These are phyloP conservation scores for Paratrypauchen microcephalus DNA, from an alignment of 2,797 vertebrate species.

Conservation along the genomic window DNA sequence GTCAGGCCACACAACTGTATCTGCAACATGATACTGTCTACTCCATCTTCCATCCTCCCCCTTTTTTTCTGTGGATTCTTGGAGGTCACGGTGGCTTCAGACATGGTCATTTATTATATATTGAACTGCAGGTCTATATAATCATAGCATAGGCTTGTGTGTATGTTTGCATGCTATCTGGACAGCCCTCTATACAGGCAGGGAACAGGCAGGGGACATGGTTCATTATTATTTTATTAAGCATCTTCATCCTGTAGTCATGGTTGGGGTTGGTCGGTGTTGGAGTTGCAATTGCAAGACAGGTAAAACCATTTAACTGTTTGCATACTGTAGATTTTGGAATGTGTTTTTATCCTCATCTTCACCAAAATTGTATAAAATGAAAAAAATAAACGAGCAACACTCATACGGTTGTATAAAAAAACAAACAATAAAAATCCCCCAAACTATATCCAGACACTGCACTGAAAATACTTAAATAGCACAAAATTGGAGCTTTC, in stretches of 20 bases:
- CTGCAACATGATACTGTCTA: constrained; percentile 40
- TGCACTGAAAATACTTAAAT: neutral
- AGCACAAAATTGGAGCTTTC: neutral
- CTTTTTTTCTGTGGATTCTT: constrained; percentile 21
- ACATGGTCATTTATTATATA: constrained; percentile 31
- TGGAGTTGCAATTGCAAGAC: constrained; percentile 1
- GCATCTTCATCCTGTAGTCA: constrained; percentile 28
- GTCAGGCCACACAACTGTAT: constrained; percentile 17
- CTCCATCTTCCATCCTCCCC: constrained; percentile 9
- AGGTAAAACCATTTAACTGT: neutral
- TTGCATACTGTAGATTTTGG: neutral
- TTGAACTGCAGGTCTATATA: neutral
- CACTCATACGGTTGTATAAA: too few relatives aligned
- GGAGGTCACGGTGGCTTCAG: constrained; percentile 34
- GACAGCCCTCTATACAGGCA: constrained; percentile 11
- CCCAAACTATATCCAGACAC: neutral
- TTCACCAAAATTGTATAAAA: too few relatives aligned
- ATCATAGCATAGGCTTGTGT: constrained; percentile 1
- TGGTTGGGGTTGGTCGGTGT: constrained; percentile 7
- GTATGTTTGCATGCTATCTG: constrained; percentile 6
- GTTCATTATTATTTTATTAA: constrained; percentile 59
- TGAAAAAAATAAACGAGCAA: too few relatives aligned
- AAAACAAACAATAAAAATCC: neutral
- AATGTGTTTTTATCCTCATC: neutral
- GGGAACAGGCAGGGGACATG: constrained; percentile 16